Conservation (phyloP, 2,888 invertebrate genomes). For the Therioaphis trifolii region DNA sequence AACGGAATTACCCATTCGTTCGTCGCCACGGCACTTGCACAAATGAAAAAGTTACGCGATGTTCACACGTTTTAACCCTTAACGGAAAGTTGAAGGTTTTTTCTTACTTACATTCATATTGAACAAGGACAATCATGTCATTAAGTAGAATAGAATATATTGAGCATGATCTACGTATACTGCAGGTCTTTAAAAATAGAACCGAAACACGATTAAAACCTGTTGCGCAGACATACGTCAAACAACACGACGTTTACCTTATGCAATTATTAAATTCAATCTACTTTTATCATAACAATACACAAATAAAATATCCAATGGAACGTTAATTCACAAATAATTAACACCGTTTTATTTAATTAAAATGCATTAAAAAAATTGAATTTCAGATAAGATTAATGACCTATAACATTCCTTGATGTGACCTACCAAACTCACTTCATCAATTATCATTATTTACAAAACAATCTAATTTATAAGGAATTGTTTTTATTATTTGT, state of each 20-base stretch:
- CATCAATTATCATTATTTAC: not conserved
- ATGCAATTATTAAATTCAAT: not conserved
- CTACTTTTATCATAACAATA: not conserved
- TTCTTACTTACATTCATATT: not conserved
- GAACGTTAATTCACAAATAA: not conserved
- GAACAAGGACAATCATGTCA: not conserved
- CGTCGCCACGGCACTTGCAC: not conserved
- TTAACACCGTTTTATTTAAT: not conserved
- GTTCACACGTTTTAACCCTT: not conserved
- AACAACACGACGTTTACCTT: conserved; percentile 1
- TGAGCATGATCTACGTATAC: no score
- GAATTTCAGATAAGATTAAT: not conserved
- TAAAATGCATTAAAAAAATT: not conserved
- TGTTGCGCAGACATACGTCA: conserved; percentile 1
- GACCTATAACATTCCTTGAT: not conserved
- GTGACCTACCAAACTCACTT: not conserved
- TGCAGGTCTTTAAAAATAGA: not conserved
- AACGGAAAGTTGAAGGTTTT: conserved; percentile 13
- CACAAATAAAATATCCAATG: not conserved
- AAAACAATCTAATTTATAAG: not conserved
- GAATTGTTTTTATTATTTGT: no score
- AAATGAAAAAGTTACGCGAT: not conserved
- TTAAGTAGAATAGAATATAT: not conserved
- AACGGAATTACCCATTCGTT: not conserved
- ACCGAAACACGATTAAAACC: conserved; percentile 11